Evolutionary conservation across 2,113 vertebrate genomes (phyloP), one percentile per base, ranked within the genome.

Genomic region (Calyptomena viridis): DNA sequence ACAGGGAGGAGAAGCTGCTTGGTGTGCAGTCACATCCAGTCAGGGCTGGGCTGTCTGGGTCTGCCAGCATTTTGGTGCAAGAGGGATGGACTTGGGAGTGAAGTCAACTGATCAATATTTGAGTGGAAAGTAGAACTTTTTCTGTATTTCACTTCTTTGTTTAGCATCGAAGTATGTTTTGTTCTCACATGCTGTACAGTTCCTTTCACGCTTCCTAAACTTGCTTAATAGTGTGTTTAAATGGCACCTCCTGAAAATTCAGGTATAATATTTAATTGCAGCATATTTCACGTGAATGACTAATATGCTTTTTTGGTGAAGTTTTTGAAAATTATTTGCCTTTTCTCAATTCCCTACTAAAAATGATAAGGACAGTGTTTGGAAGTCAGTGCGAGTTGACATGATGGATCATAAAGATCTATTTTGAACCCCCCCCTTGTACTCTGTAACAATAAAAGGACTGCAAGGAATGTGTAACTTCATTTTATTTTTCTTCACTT

Each of bases 1-100:
- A 74, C 23, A 47, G 72, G 5, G 76, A 58, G 47, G 56, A 84
- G 72, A 63, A 90, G 64, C 72, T 42, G n/a, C n/a, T 27, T 5
- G 0, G 23, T 24, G 0, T n/a, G 27, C 35, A 39, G 1, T 17
- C 11, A 2, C 49, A n/a, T 55, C 66, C 4, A 0, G 30, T 56
- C 30, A 11, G 12, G 37, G 42, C 64, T 46, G 42, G 50, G 33
- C 4, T 60, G 47, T 39, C 78, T 89, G 60, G 27, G 6, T 40
- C 40, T 64, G 35, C 24, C 28, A 5, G n/a, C n/a, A 30, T 46
- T 62, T 68, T 80, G 25, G 28, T 52, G 68, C 4, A 10, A 52
- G 33, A 50, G 9, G 47, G 30, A 35, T 44, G 25, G 35, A 33
- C 30, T 49, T 86, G 12, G 2, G 27, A 73, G 42, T 55, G 37